A percentile compares a stretch with the other conserved stretches of the same genome.
phyloP scores from a whole-genome alignment of 2,888 invertebrate species.

The Melinaea marsaeus region DNA sequence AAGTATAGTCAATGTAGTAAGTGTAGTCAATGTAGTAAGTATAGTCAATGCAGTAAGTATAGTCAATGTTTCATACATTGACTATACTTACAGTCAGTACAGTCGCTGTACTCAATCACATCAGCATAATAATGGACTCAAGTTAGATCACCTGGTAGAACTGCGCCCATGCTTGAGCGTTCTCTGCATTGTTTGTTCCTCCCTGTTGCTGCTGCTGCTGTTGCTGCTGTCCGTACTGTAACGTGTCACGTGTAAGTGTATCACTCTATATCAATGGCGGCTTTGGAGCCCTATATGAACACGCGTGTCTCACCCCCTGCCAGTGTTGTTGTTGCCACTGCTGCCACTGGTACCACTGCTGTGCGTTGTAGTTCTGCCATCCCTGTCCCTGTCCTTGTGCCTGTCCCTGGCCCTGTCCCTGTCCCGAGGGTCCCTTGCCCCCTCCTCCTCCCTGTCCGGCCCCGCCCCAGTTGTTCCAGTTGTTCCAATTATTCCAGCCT shows the following conservation, averaged over 20 bases:
- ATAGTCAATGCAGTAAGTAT: too few species aligned
- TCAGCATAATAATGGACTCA: background rate
- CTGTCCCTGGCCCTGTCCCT: conserved; percentile 19
- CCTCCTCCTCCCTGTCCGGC: conserved; percentile 18
- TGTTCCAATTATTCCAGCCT: conserved; percentile 59
- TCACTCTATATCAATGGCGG: background rate
- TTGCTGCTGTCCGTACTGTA: conserved; percentile 12
- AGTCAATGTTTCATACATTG: too few species aligned
- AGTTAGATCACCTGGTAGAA: conserved; percentile 62
- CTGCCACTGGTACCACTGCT: conserved; percentile 75
- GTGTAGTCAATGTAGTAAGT: too few species aligned
- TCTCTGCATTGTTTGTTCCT: conserved; percentile 41
- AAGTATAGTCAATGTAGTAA: too few species aligned
- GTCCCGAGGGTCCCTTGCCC: conserved; percentile 24
- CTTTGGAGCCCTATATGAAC: too few species aligned
- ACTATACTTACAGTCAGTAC: too few species aligned
- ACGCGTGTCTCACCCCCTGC: conserved; percentile 49
- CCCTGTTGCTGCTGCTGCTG: conserved; percentile 43
- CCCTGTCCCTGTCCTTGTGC: conserved; percentile 24
- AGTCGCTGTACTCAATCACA: too few species aligned
- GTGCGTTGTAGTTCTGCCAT: conserved; percentile 55
- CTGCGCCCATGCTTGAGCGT: conserved; percentile 69
- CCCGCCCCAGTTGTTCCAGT: conserved; percentile 43
- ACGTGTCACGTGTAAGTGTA: background rate
- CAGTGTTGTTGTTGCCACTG: conserved; percentile 72